Percentiles rank a stretch among this genome's conserved stretches.
Conservation (phyloP, 1,140 invertebrate species). For the Mamestra configurata region DNA sequence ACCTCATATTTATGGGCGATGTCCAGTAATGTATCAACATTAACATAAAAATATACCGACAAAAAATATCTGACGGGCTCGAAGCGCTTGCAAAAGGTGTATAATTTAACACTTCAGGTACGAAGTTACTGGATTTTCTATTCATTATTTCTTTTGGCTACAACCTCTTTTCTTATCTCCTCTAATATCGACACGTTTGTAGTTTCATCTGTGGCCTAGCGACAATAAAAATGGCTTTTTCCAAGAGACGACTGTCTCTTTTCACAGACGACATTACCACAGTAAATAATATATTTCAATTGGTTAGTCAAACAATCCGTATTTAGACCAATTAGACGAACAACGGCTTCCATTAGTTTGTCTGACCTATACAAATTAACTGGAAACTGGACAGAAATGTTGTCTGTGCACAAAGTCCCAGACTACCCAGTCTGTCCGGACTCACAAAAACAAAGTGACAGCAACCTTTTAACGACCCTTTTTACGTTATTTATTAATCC, state of each 20-base stretch:
- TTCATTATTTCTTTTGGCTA: no score
- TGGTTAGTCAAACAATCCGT: constrained; percentile 17
- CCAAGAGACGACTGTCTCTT: background rate
- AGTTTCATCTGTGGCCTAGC: no score
- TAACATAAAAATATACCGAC: background rate
- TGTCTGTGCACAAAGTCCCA: no score
- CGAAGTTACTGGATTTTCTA: background rate
- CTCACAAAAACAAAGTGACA: constrained; percentile 7
- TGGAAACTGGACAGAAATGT: background rate
- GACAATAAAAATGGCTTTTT: no score
- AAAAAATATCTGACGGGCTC: background rate
- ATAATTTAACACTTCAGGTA: background rate
- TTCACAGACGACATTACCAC: background rate
- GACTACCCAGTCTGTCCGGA: background rate
- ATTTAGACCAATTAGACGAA: constrained; percentile 21
- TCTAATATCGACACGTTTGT: no score
- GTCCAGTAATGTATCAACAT: background rate
- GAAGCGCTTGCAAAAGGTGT: background rate
- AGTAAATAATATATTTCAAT: background rate
- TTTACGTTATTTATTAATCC: constrained; percentile 32
- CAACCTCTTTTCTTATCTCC: no score
- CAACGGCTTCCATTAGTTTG: background rate
- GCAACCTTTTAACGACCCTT: constrained; percentile 19
- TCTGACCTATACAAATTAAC: constrained; percentile 16
- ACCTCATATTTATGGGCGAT: background rate